Base-by-base conservation (phyloP, 2,797 vertebrate species). In the Podargus strigoides region DNA sequence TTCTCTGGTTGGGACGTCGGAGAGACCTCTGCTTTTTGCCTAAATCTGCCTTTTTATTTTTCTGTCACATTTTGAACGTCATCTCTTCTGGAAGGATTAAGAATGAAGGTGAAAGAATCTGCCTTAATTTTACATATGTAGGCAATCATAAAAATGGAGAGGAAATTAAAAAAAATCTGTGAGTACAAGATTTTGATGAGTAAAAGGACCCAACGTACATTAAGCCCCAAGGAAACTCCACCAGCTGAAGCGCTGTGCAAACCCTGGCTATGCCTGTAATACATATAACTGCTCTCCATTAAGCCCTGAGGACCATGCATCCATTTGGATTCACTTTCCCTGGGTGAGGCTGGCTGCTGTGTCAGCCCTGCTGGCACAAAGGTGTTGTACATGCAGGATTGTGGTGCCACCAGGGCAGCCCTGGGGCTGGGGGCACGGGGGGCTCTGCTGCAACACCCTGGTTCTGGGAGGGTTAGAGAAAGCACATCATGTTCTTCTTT, bases 401-500 rank as follows among this genome's bases (percentile, higher is more conserved):
- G 1, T 2, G 1, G 7, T 2, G 76, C 44, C 50, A 53, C 74
- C 0, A 3, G 73, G 53, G 28, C 63, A 39, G 55, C 69, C 58
- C 60, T 27, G 0, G 2, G 63, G 34, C 69, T 41, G 42, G 60
- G 58, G 37, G 32, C 28, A 2, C 6, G 5, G 1, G 4, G 69
- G 42, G 8, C 14, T 23, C 50, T 0, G 13, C 60, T 56, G 26
- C 41, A 0, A 0, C 44, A 11, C 17, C 58, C n/a, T 23, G 0
- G 2, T 3, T 2, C 9, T 1, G 66, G 32, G 3, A 41, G 24
- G 23, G 12, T 8, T 30, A 12, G 7, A 39, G 36, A 20, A 5
- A 60, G n/a, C 23, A 0, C 3, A 0, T 5, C 0, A 0, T 28
- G 28, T 21, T 42, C 18, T 9, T 23, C 14, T 42, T 11, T 50